Evolutionary conservation across 2,113 vertebrate species (phyloP).

Genomic region (Callipepla californica): DNA sequence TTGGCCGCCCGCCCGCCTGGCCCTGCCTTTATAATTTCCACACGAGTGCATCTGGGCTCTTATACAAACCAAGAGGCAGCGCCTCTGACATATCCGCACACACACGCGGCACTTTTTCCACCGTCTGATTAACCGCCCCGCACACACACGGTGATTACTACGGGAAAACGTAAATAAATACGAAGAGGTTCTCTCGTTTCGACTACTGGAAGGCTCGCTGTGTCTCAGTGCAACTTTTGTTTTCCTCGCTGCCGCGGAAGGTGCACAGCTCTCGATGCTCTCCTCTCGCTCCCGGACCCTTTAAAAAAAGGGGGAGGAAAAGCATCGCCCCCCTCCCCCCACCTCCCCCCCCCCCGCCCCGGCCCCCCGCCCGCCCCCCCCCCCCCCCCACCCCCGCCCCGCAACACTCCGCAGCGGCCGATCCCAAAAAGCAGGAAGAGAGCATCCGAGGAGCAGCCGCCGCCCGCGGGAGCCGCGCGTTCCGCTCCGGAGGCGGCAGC

Average conservation of each 20-base stretch:
- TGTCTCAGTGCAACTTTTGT: conserved; percentile 77
- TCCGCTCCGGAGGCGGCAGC: conserved; percentile 70
- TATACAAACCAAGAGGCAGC: conserved; percentile 89
- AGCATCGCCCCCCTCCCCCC: conserved; percentile 10
- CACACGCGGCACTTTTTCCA: conserved; percentile 78
- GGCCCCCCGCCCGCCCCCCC: not conserved
- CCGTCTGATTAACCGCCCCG: conserved; percentile 73
- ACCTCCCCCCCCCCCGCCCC: not conserved
- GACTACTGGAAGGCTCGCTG: conserved; percentile 78
- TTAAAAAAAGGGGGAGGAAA: conserved; percentile 66
- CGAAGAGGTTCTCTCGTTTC: conserved; percentile 74
- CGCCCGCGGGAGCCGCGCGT: conserved; percentile 35
- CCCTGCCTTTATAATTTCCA: conserved; percentile 98
- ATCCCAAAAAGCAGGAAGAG: conserved; percentile 74
- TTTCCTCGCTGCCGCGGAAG: conserved; percentile 72
- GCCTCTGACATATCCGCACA: conserved; percentile 82
- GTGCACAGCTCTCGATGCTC: conserved; percentile 69
- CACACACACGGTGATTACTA: conserved; percentile 76
- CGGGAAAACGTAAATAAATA: conserved; percentile 78
- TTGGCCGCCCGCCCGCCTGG: conserved; percentile 90
- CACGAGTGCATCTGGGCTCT: conserved; percentile 89
- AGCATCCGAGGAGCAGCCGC: conserved; percentile 63
- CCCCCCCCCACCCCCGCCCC: not conserved
- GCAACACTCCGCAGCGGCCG: conserved; percentile 54
- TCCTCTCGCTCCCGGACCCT: conserved; percentile 64